Conservation (phyloP, 2,113 vertebrate species). For the Vidua chalybeata region DNA sequence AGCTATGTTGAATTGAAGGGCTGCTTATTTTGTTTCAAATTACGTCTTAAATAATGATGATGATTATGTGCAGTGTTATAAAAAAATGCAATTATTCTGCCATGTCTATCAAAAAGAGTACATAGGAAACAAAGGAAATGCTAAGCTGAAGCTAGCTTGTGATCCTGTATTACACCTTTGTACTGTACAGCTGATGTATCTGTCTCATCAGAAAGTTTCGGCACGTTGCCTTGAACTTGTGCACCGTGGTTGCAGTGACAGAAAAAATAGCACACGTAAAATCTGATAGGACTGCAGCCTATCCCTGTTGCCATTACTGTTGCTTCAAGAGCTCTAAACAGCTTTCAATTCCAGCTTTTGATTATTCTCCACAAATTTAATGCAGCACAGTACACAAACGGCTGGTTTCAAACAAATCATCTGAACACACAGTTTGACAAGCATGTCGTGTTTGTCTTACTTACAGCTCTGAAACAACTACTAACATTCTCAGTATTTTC, state of each 20-base stretch:
- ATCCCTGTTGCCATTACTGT: neutral
- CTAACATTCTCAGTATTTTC: neutral
- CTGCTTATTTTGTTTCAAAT: slow-evolving; percentile 5
- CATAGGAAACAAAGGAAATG: neutral
- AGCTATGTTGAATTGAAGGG: neutral
- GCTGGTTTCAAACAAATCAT: slow-evolving; percentile 28
- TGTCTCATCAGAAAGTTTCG: neutral
- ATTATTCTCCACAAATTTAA: slow-evolving; percentile 29
- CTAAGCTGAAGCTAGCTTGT: neutral
- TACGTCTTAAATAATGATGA: neutral
- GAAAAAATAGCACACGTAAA: slow-evolving; percentile 20
- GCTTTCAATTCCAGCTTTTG: slow-evolving; percentile 14
- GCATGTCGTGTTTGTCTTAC: neutral
- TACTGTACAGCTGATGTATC: neutral
- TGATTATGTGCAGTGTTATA: neutral
- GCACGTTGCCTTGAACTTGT: slow-evolving; percentile 36
- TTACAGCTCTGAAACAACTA: slow-evolving; percentile 2
- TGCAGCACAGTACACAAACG: neutral
- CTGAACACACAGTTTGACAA: neutral
- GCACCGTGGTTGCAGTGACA: neutral
- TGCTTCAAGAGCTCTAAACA: slow-evolving; percentile 34
- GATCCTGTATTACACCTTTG: neutral
- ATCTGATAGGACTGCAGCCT: slow-evolving; percentile 27
- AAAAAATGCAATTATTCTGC: slow-evolving; percentile 22
- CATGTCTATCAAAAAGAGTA: slow-evolving; percentile 5